Evolutionary conservation across 1,140 invertebrate genomes (phyloP).

Genomic region (Camponotus floridanus): DNA sequence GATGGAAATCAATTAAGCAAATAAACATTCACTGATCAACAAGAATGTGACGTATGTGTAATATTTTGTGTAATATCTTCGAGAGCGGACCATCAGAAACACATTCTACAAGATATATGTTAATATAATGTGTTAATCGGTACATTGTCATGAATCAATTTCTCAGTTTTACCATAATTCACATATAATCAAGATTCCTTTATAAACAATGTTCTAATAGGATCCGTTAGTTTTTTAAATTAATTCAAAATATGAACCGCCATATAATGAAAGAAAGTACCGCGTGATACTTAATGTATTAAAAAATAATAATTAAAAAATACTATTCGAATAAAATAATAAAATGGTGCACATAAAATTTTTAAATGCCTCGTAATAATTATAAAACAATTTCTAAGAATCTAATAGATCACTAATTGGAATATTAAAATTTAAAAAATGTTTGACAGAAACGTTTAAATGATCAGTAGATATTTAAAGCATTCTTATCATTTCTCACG

Average conservation of each 20-base stretch:
- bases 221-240: too few relatives aligned
- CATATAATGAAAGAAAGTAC: background rate
- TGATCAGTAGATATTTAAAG: slow-evolving; percentile 10
- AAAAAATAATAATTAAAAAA: background rate
- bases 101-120: background rate
- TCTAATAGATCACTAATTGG: background rate
- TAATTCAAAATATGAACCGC: too few relatives aligned
- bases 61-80: slow-evolving; percentile 30
- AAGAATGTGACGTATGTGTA: background rate
- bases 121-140: background rate
- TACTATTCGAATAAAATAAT: too few relatives aligned
- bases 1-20: slow-evolving; percentile 43
- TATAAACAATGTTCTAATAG: background rate
- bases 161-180: background rate
- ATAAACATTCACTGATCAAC: slow-evolving; percentile 16
- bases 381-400: background rate
- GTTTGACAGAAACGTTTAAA: background rate
- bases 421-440: background rate
- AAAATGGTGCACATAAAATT: background rate
- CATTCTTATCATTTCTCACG: background rate
- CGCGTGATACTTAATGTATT: background rate
- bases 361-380: background rate
- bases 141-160: slow-evolving; percentile 11
- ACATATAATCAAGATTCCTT: background rate
- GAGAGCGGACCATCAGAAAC: slow-evolving; percentile 41